phyloP scores from a whole-genome alignment of 2,888 invertebrate species.

The Elegia similella region DNA sequence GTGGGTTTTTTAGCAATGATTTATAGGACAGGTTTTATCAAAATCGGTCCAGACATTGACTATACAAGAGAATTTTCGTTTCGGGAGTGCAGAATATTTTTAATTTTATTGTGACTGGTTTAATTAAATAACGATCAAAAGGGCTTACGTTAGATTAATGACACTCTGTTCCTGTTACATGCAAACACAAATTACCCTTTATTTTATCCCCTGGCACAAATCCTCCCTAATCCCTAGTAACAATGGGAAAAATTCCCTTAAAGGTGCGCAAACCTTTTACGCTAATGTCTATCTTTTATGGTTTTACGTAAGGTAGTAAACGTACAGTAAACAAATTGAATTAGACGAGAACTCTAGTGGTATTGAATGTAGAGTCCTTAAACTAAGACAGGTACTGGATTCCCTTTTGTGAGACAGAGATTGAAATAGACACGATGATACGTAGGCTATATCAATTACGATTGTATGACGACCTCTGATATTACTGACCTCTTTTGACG shows the following conservation, averaged over 20 bases:
- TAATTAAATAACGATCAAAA: conserved; percentile 3
- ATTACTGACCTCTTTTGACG: too few relatives aligned
- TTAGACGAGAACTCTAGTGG: neutral
- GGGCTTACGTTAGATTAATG: neutral
- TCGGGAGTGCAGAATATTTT: too few relatives aligned
- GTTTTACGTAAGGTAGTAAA: neutral
- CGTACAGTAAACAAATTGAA: neutral
- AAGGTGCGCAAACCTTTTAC: conserved; percentile 2
- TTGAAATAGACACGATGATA: too few relatives aligned
- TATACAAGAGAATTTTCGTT: too few relatives aligned
- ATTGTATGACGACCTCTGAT: too few relatives aligned
- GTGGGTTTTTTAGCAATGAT: too few relatives aligned
- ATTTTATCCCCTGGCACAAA: neutral
- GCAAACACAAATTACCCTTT: neutral
- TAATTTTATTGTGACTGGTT: too few relatives aligned
- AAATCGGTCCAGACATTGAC: too few relatives aligned
- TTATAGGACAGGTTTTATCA: too few relatives aligned
- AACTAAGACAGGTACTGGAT: too few relatives aligned
- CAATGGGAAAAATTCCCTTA: neutral
- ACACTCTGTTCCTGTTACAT: neutral
- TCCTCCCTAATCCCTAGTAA: neutral
- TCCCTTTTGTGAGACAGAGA: too few relatives aligned
- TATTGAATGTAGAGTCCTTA: neutral
- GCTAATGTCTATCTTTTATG: conserved; percentile 5
- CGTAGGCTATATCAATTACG: too few relatives aligned